Evolutionary conservation across 2,888 invertebrate genomes (phyloP).

Genomic region (Yponomeuta plumbellus): DNA sequence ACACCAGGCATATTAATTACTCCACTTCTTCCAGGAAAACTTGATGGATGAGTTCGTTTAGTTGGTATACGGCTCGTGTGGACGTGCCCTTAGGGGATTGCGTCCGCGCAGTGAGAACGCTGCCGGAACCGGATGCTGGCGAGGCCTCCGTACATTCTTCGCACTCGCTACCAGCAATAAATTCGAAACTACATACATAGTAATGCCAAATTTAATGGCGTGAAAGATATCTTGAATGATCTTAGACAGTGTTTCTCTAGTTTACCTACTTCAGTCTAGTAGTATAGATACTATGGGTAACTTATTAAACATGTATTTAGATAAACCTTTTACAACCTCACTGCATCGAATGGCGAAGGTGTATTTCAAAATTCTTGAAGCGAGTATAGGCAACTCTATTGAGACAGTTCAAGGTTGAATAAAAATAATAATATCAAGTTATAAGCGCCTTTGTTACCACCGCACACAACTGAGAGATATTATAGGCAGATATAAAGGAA

Average conservation of each 20-base stretch:
- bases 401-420: constrained; percentile 4
- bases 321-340: background rate
- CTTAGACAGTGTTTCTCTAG: too few relatives aligned
- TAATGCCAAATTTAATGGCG: background rate
- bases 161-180: constrained; percentile 1
- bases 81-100: background rate
- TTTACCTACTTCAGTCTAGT: too few relatives aligned
- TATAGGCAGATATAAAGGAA: constrained; percentile 22
- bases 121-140: constrained; percentile 57
- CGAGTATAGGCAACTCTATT: background rate
- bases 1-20: background rate
- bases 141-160: constrained; percentile 41
- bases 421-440: constrained; percentile 5
- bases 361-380: background rate
- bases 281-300: background rate
- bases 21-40: background rate
- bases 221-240: background rate
- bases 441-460: constrained; percentile 1
- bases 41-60: background rate
- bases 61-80: background rate
- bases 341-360: background rate
- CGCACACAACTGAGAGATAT: background rate
- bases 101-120: constrained; percentile 52
- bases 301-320: background rate
- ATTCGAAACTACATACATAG: background rate